phyloP scores from a whole-genome alignment of 2,113 vertebrate species.

The Marmota monax region DNA sequence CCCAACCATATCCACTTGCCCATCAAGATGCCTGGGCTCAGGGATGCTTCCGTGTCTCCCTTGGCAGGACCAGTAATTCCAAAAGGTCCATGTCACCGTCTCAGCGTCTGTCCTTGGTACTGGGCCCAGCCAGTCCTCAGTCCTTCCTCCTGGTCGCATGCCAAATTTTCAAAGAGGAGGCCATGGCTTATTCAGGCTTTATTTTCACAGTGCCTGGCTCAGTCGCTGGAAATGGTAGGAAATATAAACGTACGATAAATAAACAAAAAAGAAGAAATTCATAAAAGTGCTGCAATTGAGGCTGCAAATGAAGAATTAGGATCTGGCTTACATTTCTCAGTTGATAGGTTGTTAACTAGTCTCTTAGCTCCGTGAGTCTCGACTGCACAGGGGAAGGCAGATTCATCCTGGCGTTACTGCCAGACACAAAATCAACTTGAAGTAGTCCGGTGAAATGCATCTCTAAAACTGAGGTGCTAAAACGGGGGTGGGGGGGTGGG shows the following conservation, averaged over 20 bases:
- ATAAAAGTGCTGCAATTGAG: background rate
- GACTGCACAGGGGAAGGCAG: background rate
- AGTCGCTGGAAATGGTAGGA: background rate
- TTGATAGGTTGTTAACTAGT: background rate
- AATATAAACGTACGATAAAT: background rate
- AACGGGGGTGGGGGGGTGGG: background rate
- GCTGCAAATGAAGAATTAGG: background rate
- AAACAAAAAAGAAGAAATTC: background rate
- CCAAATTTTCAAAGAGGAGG: background rate
- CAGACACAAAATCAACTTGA: background rate
- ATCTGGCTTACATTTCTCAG: background rate
- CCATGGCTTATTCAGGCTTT: background rate
- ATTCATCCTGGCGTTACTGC: accelerated
- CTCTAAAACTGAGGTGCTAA: background rate
- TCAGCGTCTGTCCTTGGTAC: background rate
- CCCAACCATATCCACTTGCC: background rate
- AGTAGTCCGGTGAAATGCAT: background rate
- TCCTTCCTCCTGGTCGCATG: background rate
- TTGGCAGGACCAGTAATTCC: background rate
- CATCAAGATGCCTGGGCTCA: too few relatives aligned
- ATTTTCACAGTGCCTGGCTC: background rate
- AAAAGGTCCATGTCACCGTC: background rate
- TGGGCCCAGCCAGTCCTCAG: background rate
- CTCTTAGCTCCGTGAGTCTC: background rate
- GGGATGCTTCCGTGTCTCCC: background rate